Percentiles rank a stretch among this genome's conserved stretches.
Conservation (phyloP, 2,797 vertebrate species). For the Emys orbicularis region DNA sequence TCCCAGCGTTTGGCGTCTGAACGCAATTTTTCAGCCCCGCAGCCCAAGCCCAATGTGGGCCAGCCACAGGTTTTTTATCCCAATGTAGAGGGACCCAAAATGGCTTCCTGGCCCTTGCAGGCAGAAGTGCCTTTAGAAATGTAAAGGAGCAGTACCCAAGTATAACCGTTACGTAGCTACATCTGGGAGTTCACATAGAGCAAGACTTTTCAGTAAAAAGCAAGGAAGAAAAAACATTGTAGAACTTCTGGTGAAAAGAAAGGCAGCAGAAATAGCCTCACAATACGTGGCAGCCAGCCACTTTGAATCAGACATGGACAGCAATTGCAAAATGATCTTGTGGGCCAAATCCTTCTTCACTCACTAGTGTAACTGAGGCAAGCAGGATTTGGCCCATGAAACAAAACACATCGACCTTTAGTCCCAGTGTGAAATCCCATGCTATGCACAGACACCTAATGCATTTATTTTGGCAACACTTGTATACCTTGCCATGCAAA, state of each 20-base stretch:
- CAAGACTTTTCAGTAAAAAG: neutral
- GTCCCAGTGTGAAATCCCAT: neutral
- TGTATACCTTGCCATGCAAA: neutral
- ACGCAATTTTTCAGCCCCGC: neutral
- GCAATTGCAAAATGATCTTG: neutral
- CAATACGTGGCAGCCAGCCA: neutral
- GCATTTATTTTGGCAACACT: accelerated
- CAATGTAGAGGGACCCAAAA: neutral
- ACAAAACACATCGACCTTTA: neutral
- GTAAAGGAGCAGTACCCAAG: accelerated
- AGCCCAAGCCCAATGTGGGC: neutral
- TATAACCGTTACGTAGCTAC: accelerated
- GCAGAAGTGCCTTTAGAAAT: neutral
- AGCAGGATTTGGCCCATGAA: neutral
- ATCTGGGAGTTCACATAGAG: neutral
- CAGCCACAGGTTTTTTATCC: neutral
- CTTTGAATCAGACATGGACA: neutral
- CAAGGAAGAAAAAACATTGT: neutral
- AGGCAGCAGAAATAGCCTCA: neutral
- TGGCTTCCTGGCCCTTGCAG: neutral
- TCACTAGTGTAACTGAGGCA: neutral
- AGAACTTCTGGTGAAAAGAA: neutral
- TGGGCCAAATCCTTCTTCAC: neutral
- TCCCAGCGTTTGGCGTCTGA: neutral
- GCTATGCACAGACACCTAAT: accelerated